Evolutionary conservation across 2,888 invertebrate species (phyloP).

Genomic region (Microchrysa polita): DNA sequence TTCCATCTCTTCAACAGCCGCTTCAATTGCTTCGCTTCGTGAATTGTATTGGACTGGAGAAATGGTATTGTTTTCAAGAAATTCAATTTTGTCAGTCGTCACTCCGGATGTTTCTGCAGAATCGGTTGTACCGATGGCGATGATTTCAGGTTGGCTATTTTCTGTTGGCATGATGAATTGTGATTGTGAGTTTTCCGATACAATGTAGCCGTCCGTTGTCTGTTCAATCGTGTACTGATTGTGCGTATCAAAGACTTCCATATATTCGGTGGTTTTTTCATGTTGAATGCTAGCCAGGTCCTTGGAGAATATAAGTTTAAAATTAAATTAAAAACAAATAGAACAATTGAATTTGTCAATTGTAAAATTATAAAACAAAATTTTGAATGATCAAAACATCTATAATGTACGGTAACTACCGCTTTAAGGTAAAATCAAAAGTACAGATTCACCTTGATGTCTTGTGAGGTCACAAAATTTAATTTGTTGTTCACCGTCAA

Average conservation of each 20-base stretch:
- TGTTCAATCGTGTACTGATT: constrained; percentile 61
- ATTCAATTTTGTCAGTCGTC: background rate
- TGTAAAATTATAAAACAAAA: too few species aligned
- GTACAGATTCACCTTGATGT: too few species aligned
- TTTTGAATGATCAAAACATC: too few species aligned
- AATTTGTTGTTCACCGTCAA: too few species aligned
- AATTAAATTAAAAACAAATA: too few species aligned
- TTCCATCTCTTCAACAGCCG: constrained; percentile 61
- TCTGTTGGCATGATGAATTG: constrained; percentile 48
- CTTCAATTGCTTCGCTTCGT: constrained; percentile 56
- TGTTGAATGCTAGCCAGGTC: constrained; percentile 21
- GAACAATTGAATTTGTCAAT: too few species aligned
- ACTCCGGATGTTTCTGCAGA: background rate
- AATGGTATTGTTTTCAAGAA: background rate
- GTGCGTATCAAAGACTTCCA: constrained; percentile 61
- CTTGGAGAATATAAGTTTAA: too few species aligned
- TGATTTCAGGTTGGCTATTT: constrained; percentile 50
- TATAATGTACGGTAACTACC: too few species aligned
- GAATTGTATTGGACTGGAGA: constrained; percentile 17
- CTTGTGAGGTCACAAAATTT: too few species aligned
- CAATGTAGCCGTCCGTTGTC: constrained; percentile 59
- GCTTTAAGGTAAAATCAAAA: too few species aligned
- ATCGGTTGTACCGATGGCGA: background rate
- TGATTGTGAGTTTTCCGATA: constrained; percentile 58
- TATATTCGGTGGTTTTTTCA: constrained; percentile 58